phyloP scores from a whole-genome alignment of 2,797 vertebrate species.

The Menidia menidia region DNA sequence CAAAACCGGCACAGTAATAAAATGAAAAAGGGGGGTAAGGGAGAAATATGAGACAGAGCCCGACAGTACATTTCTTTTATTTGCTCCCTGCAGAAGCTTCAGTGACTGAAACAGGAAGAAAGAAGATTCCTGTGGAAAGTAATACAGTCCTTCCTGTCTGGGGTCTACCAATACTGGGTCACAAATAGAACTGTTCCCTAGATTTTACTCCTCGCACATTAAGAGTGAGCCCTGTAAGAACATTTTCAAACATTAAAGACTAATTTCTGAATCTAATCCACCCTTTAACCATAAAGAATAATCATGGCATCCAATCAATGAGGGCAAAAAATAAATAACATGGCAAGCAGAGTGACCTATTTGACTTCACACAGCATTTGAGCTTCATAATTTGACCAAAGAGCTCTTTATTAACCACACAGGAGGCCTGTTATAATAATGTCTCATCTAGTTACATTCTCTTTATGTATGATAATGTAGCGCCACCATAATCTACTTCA shows the following conservation, averaged over 20 bases:
- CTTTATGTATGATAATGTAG: conserved; percentile 29
- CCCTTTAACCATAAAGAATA: conserved; percentile 7
- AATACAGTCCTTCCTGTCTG: conserved; percentile 4
- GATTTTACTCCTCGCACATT: conserved; percentile 3
- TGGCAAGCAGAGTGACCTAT: too few species aligned
- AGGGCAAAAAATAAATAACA: too few species aligned
- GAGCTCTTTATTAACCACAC: conserved; percentile 21
- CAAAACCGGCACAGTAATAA: conserved; percentile 10
- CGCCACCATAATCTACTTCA: conserved; percentile 42
- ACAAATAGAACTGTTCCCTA: conserved; percentile 7
- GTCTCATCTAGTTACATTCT: conserved; percentile 43
- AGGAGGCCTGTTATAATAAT: conserved; percentile 47
- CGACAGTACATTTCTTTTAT: conserved; percentile 50
- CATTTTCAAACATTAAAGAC: conserved; percentile 23
- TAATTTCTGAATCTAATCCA: conserved; percentile 32
- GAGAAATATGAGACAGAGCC: conserved; percentile 33
- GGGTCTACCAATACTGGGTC: conserved; percentile 21
- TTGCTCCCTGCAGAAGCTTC: conserved; percentile 30
- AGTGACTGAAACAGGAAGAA: conserved; percentile 33
- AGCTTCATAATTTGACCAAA: conserved; percentile 11
- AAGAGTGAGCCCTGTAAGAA: conserved; percentile 14
- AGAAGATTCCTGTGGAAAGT: conserved; percentile 13
- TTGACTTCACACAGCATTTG: too few species aligned
- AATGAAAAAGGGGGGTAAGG: background rate
- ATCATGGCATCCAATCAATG: background rate